Evolutionary conservation across 2,888 invertebrate species (phyloP).

Genomic region (Psylliodes chrysocephalus): DNA sequence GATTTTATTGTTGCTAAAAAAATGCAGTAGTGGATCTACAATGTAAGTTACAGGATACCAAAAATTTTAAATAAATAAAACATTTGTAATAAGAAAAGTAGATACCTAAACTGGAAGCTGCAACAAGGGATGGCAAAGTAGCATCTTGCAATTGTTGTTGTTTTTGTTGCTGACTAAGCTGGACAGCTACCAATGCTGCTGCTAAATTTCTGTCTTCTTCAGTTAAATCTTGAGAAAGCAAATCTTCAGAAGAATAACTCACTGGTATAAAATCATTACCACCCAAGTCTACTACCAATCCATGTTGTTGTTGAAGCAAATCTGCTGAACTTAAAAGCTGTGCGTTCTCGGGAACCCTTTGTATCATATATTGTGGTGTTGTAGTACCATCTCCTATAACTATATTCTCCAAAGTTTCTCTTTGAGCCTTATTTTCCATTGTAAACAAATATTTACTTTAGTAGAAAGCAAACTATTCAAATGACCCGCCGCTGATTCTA

Average conservation of each 20-base stretch:
- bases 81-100: background rate
- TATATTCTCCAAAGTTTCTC: slow-evolving; percentile 60
- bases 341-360: slow-evolving; percentile 60
- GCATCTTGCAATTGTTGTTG: slow-evolving; percentile 65
- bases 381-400: slow-evolving; percentile 57
- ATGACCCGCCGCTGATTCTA: slow-evolving; percentile 37
- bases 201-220: slow-evolving; percentile 72
- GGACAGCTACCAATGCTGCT: slow-evolving; percentile 72
- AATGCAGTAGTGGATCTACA: background rate
- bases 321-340: slow-evolving; percentile 62
- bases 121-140: slow-evolving; percentile 48
- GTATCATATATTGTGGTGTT: slow-evolving; percentile 61
- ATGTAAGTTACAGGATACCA: background rate
- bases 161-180: slow-evolving; percentile 71
- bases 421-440: slow-evolving; percentile 54
- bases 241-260: slow-evolving; percentile 62
- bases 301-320: slow-evolving; percentile 61
- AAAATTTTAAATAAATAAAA: no score
- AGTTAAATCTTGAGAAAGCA: slow-evolving; percentile 64
- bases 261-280: slow-evolving; percentile 63
- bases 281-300: slow-evolving; percentile 62
- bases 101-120: slow-evolving; percentile 35
- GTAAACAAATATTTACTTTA: slow-evolving; percentile 15
- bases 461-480: slow-evolving; percentile 18
- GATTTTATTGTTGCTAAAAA: background rate